Base-by-base conservation (phyloP, 1,140 invertebrate genomes). In the Asobara japonica region DNA sequence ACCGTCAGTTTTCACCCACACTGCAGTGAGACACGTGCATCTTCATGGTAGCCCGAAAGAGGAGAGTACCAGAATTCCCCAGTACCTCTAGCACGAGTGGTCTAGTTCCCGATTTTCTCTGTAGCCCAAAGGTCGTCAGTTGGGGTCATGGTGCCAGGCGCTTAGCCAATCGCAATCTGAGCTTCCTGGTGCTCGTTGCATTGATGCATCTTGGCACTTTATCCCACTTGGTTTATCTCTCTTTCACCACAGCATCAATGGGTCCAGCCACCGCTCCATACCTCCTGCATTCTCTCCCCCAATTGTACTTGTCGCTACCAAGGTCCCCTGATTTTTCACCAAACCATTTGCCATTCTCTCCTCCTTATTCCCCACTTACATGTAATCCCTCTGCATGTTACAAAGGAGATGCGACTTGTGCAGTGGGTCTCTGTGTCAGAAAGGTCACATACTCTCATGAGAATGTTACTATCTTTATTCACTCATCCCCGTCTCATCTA, bases 381-480 rank as follows among this genome's bases (percentile, higher is more conserved):
- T 45, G 18, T 7, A 16, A 60, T 67, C 20, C 65, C 10, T n/a
- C n/a, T n/a, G n/a, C 36, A 30, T 4, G 11, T 45, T 27, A 45
- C 65, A 67, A 62, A 18, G 61, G 16, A 18, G 61, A 64, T 65
- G 51, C 6, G 61, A 56, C 65, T 62, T 41, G 73, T 79, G 78
- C 73, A 85, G 84, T 87, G 86, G 86, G 86, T 88, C 86, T 86
- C 78, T 87, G 84, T 86, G 86, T 86, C 86, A 87, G 76, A 75
- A 81, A 85, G 76, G 85, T 88, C 84, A 86, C 79, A 82, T 83
- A 78, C 75, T 79, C 77, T 60, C 33, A 69, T 69, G 77, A 74
- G 78, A 81, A 77, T 73, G 77, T 68, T 48, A 36, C 51, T 62
- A 69, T 77, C 69, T 74, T 29, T 30, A 25, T 27, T 56, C 51